phyloP scores from a whole-genome alignment of 1,140 invertebrate species.

The Forficula auricularia region DNA sequence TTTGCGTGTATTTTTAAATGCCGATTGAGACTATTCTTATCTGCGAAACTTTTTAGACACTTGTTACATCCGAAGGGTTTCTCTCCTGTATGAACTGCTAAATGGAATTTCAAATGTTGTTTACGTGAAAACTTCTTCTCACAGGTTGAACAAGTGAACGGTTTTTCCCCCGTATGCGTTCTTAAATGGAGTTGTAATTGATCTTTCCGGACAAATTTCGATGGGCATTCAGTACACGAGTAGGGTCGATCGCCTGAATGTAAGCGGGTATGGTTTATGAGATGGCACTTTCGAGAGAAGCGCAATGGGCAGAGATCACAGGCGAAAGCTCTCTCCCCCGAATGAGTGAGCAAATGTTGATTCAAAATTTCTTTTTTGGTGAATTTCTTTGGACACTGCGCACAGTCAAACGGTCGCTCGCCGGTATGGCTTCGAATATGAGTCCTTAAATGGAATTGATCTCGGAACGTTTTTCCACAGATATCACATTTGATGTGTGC shows the following conservation, averaged over 20 bases:
- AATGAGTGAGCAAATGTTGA: slow-evolving; percentile 33
- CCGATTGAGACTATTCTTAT: too few species aligned
- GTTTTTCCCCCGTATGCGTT: background rate
- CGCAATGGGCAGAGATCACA: slow-evolving; percentile 1
- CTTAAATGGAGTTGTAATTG: background rate
- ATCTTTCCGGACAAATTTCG: background rate
- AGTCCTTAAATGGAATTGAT: background rate
- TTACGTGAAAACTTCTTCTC: background rate
- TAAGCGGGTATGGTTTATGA: background rate
- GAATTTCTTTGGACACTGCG: slow-evolving; percentile 30
- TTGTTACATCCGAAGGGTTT: background rate
- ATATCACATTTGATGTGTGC: background rate
- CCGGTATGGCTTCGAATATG: background rate
- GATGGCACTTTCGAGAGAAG: background rate
- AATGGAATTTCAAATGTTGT: background rate
- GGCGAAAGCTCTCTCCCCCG: slow-evolving; percentile 24
- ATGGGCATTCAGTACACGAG: background rate
- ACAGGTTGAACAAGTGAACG: background rate
- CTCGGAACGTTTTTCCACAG: background rate
- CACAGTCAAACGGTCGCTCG: slow-evolving; percentile 6
- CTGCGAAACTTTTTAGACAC: background rate
- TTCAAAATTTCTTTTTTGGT: slow-evolving; percentile 31
- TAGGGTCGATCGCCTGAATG: background rate
- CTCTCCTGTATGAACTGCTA: background rate
- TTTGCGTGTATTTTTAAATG: too few species aligned